Percentiles rank a stretch among this genome's conserved stretches.
Conservation (phyloP, 1,140 invertebrate genomes). For the Trigoniulus corallinus region DNA sequence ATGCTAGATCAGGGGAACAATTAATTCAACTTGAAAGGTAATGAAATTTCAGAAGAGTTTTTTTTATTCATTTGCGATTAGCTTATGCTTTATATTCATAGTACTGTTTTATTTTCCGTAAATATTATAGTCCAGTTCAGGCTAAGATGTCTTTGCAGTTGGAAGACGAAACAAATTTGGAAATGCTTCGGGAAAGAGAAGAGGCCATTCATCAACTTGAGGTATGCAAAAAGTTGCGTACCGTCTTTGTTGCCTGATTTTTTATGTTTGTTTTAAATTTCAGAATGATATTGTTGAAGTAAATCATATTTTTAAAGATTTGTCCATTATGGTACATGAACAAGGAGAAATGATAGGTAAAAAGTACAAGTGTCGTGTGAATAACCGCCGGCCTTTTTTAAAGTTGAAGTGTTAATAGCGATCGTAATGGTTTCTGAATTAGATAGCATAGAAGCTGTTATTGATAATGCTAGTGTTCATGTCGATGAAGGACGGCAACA, state of each 20-base stretch:
- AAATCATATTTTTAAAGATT: constrained; percentile 96
- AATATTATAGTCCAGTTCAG: constrained; percentile 21
- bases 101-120: neutral
- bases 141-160: constrained; percentile 43
- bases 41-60: neutral
- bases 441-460: constrained; percentile 92
- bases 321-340: constrained; percentile 88
- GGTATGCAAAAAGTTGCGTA: constrained; percentile 30
- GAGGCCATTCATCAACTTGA: constrained; percentile 75
- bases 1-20: constrained; percentile 19
- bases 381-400: no score
- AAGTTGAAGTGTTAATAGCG: no score
- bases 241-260: neutral
- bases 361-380: no score
- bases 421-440: neutral
- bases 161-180: constrained; percentile 69
- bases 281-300: constrained; percentile 87
- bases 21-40: constrained; percentile 37
- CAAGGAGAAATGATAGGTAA: constrained; percentile 77
- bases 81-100: neutral
- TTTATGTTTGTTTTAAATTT: constrained; percentile 17
- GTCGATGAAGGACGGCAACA: constrained; percentile 66
- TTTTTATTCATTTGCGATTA: neutral
- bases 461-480: constrained; percentile 73
- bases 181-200: constrained; percentile 75